A percentile compares a stretch with the other conserved stretches of the same genome.
These are phyloP conservation scores for Dinocampus coccinellae DNA, from an alignment of 2,888 invertebrate genomes.

Conservation along the genomic window DNA sequence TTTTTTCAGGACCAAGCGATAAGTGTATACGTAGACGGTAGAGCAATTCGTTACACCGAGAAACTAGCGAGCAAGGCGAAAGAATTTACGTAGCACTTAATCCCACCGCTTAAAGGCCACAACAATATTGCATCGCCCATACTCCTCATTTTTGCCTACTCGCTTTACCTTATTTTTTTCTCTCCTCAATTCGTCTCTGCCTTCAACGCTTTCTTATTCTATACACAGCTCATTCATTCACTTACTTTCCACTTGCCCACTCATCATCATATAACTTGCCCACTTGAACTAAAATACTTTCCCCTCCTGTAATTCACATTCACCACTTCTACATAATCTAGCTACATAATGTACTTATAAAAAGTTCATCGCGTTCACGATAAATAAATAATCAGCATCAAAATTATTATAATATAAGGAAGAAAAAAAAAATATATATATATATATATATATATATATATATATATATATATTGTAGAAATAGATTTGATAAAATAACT, in stretches of 20 bases:
- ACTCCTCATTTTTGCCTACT: conserved; percentile 38
- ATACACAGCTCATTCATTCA: conserved; percentile 10
- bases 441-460: too few relatives aligned
- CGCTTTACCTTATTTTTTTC: conserved; percentile 40
- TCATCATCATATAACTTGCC: neutral
- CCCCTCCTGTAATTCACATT: neutral
- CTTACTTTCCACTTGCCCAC: neutral
- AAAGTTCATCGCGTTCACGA: neutral
- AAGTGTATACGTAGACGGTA: conserved; percentile 23
- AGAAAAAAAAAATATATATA: too few relatives aligned
- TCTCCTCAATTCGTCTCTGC: conserved; percentile 18
- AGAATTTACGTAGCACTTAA: conserved; percentile 69
- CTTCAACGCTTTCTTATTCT: neutral
- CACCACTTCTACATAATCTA: neutral
- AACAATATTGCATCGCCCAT: conserved; percentile 48
- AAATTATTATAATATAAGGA: too few relatives aligned
- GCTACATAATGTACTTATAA: too few relatives aligned
- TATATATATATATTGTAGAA: too few relatives aligned
- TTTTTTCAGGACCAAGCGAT: conserved; percentile 56
- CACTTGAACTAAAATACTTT: neutral
- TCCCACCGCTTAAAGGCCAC: conserved; percentile 64
- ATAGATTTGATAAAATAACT: neutral
- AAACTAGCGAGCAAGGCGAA: conserved; percentile 35
- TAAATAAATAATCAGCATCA: too few relatives aligned
- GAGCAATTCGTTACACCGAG: conserved; percentile 30